Evolutionary conservation across 30 jellyfish, hydroid and myxozoan species (phyloP), one percentile per base, ranked within the genome.

Genomic region (Cassiopea andromeda): DNA sequence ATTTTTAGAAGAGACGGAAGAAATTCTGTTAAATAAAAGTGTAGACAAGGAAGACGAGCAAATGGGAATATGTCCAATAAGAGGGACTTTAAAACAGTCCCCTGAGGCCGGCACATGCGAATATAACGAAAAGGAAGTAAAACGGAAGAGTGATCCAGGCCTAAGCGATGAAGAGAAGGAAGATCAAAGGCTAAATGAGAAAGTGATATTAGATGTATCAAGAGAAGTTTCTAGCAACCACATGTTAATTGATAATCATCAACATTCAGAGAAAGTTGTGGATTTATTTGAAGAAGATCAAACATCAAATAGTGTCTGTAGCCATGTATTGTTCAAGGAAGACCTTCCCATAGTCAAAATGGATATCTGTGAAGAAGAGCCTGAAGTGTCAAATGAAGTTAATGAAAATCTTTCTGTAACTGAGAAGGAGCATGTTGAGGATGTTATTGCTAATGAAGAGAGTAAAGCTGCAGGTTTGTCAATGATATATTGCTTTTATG

Each of bases 401-500:
- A 27, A 27, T 44, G 70, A 16, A 44, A 44, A 59, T 44, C 13
- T 48, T 44, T 64, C 43, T 64, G 73, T 17, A 13, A 7, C 73
- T 64, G 73, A 64, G 73, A 64, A 9, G 73, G 73, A 43, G 79
- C 79, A 50, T 8, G 79, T 70, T 70, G 54, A 60, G 4, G 45
- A 46, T 58, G 69, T 60, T 44, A 12, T 57, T 44, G 10, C 61
- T 14, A 54, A 38, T 4, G 69, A 19, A 44, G 89, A 60, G 89
- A 80, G 72, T 43, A 80, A 80, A 43, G 69, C 44, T 44, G 48
- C 60, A 70, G 79, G 79, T 70, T 75, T 17, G 71, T 75, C 70
- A 7, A 43, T 48, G 17, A 7, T 47, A 7, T 46, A 43, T 18
- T 75, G 73, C 2, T 14, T 64, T 64, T 54, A 54, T 54, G 64